Base-by-base conservation (phyloP, 23 tunicate genomes). In the Trididemnum clinides region DNA sequence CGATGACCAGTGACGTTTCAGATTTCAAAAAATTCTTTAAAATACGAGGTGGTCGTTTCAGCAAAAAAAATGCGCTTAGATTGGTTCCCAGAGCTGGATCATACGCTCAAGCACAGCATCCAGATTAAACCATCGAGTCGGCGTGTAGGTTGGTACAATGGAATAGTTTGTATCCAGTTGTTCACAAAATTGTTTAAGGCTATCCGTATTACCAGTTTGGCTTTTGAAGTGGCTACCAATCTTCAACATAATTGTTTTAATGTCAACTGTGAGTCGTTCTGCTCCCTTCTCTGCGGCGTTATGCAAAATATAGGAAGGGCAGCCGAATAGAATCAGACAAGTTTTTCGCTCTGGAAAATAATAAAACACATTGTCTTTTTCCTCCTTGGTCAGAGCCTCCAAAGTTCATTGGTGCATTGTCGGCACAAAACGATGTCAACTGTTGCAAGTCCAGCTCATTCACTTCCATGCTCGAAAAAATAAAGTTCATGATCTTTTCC, bases 321-420 rank as follows among this genome's bases (percentile, higher is more conserved):
- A 74, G 57, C 80, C 80, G 32, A 74, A 57, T 74, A 57, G 77
- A 54, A 57, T 79, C 84, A 79, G 77, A 63, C 54, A 2, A 26
- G 31, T 34, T 79, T 25, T 64, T 72, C 58, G 57, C 83, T 82
- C 82, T 72, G 15, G 7, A 32, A 82, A 83, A 33, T 71, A 83
- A 82, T 36, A 64, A 71, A 72, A 32, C 7, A 82, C 86, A 25
- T 82, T 82, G 82, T 64, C 72, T 82, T 64, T 64, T 28, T 28
- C 7, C 78, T 33, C 78, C 64, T n/a, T 82, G 78, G 39, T 82
- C 27, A 29, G 66, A 84, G 34, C 88, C 84, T 71, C 83, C 88
- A 76, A 84, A 84, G 50, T 84, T 84, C 44, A 84, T 84, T 76
- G 84, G 88, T 84, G 88, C 88, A 75, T 72, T 84, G 44, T 84